Base-by-base conservation (phyloP, 2,113 vertebrate genomes). In the Monopterus albus region DNA sequence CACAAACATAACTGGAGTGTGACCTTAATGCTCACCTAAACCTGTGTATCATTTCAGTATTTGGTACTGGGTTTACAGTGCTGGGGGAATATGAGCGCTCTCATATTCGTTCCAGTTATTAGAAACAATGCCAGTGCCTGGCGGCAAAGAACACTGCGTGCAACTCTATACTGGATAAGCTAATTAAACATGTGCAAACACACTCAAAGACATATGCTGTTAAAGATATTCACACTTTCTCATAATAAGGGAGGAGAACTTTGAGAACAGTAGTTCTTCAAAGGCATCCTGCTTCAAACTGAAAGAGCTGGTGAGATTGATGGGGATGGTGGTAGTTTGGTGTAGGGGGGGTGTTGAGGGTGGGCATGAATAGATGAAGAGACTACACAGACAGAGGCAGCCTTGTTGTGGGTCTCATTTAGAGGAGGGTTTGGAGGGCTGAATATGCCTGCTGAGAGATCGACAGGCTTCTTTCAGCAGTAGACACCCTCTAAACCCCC, bases 401-500 rank as follows among this genome's bases (percentile, higher is more conserved):
- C 91, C 91, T 94, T 94, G 93, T 94, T 94, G 82, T 88, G 83
- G 85, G 68, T 86, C 85, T 91, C 84, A 90, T 91, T 87, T 83
- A 72, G 89, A 72, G 58, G 58, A 74, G 53, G 82, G 70, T 74
- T 65, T 67, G 68, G 68, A 47, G 63, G 82, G 79, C 72, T 78
- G 82, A 85, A 87, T 87, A 82, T 73, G 87, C 90, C 88, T 91
- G 89, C 91, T 92, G 92, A 92, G 92, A 91, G 91, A 94, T 90
- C 69, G 92, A 94, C 93, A 93, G 88, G 82, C 91, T 92, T 92
- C 91, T 93, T 90, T 92, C 88, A 90, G 85, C 69, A 29, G 65
- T 59, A 91, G 80, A 89, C 82, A 82, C 53, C 80, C 82, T 63
- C 66, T 46, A 62, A 57, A 50, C 43, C 46, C 35, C 57, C 52